A percentile compares a stretch with the other conserved stretches of the same genome.
phyloP scores from a whole-genome alignment of 92 coral and sea anemone species.

The Epizoanthus illoricatus region DNA sequence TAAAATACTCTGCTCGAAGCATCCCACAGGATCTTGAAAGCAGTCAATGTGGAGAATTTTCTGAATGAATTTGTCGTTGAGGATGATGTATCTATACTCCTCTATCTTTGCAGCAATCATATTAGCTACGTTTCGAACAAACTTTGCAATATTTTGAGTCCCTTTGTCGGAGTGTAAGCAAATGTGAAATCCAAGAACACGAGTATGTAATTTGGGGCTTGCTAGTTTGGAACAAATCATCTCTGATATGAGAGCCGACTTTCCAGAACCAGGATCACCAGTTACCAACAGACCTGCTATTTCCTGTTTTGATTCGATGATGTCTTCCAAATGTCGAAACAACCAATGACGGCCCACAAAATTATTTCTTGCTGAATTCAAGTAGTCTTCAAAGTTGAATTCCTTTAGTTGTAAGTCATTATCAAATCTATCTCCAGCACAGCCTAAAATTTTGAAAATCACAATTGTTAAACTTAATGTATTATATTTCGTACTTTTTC shows the following conservation, averaged over 20 bases:
- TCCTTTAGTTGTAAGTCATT: constrained; percentile 32
- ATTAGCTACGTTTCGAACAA: constrained; percentile 82
- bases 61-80: constrained; percentile 49
- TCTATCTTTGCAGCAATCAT: constrained; percentile 66
- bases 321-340: constrained; percentile 52
- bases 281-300: constrained; percentile 52
- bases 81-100: constrained; percentile 50
- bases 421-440: constrained; percentile 5
- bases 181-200: constrained; percentile 80
- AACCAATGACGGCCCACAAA: constrained; percentile 71
- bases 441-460: neutral
- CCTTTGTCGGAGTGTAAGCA: constrained; percentile 70
- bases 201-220: constrained; percentile 67
- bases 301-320: neutral
- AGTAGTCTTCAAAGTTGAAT: constrained; percentile 50
- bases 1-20: constrained; percentile 77
- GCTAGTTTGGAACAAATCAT: constrained; percentile 79
- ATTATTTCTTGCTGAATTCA: constrained; percentile 35
- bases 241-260: constrained; percentile 76
- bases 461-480: too few relatives aligned
- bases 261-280: constrained; percentile 73
- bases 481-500: too few relatives aligned
- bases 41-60: constrained; percentile 59
- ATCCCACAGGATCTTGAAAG: constrained; percentile 62
- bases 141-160: constrained; percentile 70